Percentiles rank a stretch among this genome's conserved stretches.
Evolutionary conservation across 2,888 invertebrate species (phyloP).

Genomic region (Mactromeris polynyma): DNA sequence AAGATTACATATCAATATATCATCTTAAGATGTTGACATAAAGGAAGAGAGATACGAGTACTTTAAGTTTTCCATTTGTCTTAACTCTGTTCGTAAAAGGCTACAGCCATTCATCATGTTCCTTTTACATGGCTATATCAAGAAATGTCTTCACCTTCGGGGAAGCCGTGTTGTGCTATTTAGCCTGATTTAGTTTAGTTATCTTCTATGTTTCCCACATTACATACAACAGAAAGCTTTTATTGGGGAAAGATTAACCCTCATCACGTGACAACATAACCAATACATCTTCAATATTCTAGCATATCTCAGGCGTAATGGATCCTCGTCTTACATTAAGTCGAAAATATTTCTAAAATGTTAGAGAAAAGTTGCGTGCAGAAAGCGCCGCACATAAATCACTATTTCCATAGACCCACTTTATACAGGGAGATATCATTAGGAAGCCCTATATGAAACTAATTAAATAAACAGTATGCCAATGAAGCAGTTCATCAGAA

Average conservation of each 20-base stretch:
- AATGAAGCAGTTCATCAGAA: not conserved
- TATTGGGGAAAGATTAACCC: not conserved
- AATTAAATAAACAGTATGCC: not conserved
- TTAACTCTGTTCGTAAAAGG: not conserved
- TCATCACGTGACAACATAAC: not conserved
- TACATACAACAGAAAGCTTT: constrained; percentile 2
- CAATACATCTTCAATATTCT: not conserved
- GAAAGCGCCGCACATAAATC: not conserved
- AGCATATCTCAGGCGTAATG: not conserved
- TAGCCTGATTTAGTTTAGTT: not conserved
- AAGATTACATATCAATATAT: no score
- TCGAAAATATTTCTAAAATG: not conserved
- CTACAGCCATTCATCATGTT: not conserved
- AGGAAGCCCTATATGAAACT: not conserved
- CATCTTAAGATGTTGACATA: no score
- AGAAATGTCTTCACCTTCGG: not conserved
- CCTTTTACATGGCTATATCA: not conserved
- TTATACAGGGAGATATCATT: not conserved
- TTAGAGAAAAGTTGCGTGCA: not conserved
- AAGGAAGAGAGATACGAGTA: no score
- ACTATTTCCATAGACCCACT: not conserved
- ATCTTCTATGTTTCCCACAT: not conserved
- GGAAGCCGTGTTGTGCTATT: not conserved
- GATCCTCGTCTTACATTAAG: not conserved
- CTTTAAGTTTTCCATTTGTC: not conserved